Base-by-base conservation (phyloP, 2,888 invertebrate genomes). In the Dichetophora obliterata region DNA sequence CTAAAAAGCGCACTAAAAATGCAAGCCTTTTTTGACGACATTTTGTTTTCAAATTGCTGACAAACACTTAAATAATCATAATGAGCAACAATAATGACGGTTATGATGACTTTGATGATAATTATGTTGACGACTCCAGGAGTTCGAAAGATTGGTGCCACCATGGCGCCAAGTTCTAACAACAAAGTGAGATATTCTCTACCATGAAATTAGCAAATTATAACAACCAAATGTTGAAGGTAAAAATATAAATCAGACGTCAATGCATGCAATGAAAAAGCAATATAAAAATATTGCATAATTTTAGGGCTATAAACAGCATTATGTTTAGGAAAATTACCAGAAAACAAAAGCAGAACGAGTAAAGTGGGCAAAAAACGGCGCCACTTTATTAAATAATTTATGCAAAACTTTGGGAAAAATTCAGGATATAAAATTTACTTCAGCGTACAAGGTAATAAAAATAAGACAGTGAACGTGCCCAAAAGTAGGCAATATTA, bases 291-390 rank as follows among this genome's bases (percentile, higher is more conserved):
- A 31, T 4, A 37, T 66, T 48, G 71, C 57, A 71, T 34, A 71
- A 54, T 54, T 68, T 68, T 48, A 19, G 68, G 68, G 3, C 68
- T 37, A 37, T 68, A 68, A 68, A 57, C 27, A 54, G 27, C 19
- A 34, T 71, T 59, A 71, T 71, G 54, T 27, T 11, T 27, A 59
- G 31, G n/a, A 52, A 52, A 22, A 71, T 24, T 27, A 34, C 19
- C 31, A 31, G 5, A 54, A 71, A 27, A 52, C 9, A 31, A 71
- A 70, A 69, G 4, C 2, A 50, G 14, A 57, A 52, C 14, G 6
- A 27, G 59, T 27, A 59, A 16, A 27, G 24, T 16, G n/a, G 11
- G 22, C 57, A 59, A 59, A 27, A 65, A 34, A 14, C 22, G 14
- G 19, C 16, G 65, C 22, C 54, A 27, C 14, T 3, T 24, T 27